Percentiles rank a stretch among this genome's conserved stretches.
Evolutionary conservation across 2,797 vertebrate species (phyloP).

Genomic region (Periparus ater): DNA sequence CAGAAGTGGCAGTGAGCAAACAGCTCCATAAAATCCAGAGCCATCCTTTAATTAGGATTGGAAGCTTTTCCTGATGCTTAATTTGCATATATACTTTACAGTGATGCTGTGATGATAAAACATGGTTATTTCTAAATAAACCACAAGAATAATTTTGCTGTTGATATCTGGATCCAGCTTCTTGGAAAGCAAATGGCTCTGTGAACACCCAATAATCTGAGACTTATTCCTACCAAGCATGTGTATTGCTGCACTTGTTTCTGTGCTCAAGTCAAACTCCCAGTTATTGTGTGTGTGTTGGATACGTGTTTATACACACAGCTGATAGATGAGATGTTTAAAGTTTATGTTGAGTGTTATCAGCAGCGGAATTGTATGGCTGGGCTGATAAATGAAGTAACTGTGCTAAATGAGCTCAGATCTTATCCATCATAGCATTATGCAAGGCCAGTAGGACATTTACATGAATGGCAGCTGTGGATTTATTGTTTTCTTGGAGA

Average conservation of each 20-base stretch:
- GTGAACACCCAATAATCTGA: background rate
- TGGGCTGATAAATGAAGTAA: constrained; percentile 27
- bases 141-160: background rate
- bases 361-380: background rate
- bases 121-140: background rate
- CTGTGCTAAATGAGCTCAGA: background rate
- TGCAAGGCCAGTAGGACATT: fast-evolving
- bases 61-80: background rate
- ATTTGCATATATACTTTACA: background rate
- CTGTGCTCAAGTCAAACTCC: background rate
- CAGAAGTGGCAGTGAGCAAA: background rate
- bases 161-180: background rate
- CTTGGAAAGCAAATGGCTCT: background rate
- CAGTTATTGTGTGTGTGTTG: background rate
- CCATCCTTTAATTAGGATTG: background rate
- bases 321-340: constrained; percentile 36
- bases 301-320: background rate
- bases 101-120: background rate
- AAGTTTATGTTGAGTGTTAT: background rate
- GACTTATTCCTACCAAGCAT: fast-evolving
- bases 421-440: background rate
- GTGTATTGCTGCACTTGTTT: background rate
- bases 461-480: background rate
- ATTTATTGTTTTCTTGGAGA: background rate
- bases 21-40: background rate